These are phyloP conservation scores for Crotalus viridis DNA, from an alignment of 2,113 vertebrate species.

Conservation along the genomic window DNA sequence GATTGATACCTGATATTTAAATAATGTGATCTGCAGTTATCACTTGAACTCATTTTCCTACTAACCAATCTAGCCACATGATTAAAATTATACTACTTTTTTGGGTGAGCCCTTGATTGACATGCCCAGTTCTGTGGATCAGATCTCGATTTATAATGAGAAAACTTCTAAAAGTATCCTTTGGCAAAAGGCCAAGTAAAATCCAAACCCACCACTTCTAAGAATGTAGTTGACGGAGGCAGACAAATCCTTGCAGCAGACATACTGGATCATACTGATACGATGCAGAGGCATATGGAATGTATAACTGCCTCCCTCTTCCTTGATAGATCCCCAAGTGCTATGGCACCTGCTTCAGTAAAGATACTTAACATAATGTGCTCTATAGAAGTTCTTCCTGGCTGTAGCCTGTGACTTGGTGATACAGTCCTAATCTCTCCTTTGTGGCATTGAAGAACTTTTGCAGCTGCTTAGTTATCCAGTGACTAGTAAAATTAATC, in stretches of 20 bases:
- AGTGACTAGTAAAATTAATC: slow-evolving; percentile 66
- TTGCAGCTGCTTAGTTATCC: slow-evolving; percentile 67
- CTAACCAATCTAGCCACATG: neutral
- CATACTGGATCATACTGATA: neutral
- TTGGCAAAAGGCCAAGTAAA: slow-evolving; percentile 15
- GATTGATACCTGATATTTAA: neutral
- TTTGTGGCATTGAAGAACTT: slow-evolving; percentile 54
- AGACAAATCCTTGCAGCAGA: slow-evolving; percentile 28
- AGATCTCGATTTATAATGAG: slow-evolving; percentile 7
- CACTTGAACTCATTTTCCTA: neutral
- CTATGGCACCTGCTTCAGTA: neutral
- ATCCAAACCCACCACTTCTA: slow-evolving; percentile 1
- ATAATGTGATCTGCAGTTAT: neutral
- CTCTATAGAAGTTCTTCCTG: neutral
- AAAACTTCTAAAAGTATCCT: slow-evolving; percentile 12
- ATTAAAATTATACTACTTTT: neutral
- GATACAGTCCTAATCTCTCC: slow-evolving; percentile 38
- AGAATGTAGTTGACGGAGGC: slow-evolving; percentile 22
- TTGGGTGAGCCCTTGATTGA: neutral
- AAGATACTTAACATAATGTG: rapidly evolving
- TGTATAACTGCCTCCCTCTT: slow-evolving; percentile 1
- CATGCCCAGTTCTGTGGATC: neutral
- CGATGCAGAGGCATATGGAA: neutral
- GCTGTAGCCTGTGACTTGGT: neutral
- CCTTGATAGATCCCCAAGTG: neutral